These are phyloP conservation scores for Pseudomyrmex cubaensis DNA, from an alignment of 1,140 invertebrate species.

Conservation along the genomic window DNA sequence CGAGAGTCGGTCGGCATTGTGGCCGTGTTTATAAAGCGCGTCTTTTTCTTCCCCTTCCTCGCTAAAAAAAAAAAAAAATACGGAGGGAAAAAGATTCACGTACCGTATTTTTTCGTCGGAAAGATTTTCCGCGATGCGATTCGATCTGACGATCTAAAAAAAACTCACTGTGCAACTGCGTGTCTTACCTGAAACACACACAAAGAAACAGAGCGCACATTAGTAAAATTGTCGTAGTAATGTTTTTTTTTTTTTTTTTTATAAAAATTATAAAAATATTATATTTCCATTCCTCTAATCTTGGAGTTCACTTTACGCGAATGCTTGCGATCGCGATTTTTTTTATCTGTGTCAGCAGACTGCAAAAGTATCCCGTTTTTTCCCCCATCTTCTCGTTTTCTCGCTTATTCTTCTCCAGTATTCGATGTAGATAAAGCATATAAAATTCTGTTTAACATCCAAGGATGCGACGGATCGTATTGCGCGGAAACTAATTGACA, in stretches of 20 bases:
- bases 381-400: neutral
- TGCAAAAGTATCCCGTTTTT: constrained; percentile 1
- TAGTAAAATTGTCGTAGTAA: neutral
- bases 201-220: neutral
- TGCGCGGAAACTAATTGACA: constrained; percentile 1
- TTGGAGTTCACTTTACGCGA: neutral
- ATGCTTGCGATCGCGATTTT: neutral
- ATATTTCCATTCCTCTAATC: neutral
- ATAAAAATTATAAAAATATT: neutral
- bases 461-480: constrained; percentile 17
- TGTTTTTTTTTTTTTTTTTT: neutral
- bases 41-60: constrained; percentile 51
- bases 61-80: constrained; percentile 19
- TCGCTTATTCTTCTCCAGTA: neutral
- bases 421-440: constrained; percentile 1
- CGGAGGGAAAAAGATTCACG: constrained; percentile 1
- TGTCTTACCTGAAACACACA: constrained; percentile 68
- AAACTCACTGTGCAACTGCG: neutral
- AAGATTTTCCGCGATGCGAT: neutral
- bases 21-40: constrained; percentile 68
- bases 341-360: neutral
- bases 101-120: constrained; percentile 16
- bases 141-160: neutral
- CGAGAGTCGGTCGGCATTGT: constrained; percentile 70
- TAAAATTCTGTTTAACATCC: neutral